A percentile compares a stretch with the other conserved stretches of the same genome.
These are phyloP conservation scores for Agriopis aurantiaria DNA, from an alignment of 2,888 invertebrate genomes.

Conservation along the genomic window DNA sequence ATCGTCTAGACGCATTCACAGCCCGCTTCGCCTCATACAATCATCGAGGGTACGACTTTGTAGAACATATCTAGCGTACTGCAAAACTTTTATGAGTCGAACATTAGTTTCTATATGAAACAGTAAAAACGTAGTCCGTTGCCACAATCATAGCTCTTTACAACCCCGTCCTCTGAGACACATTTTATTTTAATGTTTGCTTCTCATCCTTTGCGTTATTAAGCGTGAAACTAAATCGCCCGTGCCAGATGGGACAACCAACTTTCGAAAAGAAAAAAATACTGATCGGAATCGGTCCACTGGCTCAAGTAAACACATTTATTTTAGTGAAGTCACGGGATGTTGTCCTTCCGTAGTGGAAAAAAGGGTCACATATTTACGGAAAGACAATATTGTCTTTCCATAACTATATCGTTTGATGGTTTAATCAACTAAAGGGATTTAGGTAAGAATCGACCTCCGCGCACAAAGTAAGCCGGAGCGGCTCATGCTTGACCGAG, in stretches of 20 bases:
- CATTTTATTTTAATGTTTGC: slow-evolving; percentile 48
- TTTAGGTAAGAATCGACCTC: slow-evolving; percentile 45
- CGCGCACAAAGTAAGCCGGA: slow-evolving; percentile 39
- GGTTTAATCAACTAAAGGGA: slow-evolving; percentile 50
- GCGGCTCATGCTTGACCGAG: slow-evolving; percentile 46
- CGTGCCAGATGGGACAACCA: slow-evolving; percentile 46
- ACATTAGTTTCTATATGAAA: slow-evolving; percentile 40
- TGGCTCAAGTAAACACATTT: slow-evolving; percentile 49
- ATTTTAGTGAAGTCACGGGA: slow-evolving; percentile 49
- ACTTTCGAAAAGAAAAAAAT: slow-evolving; percentile 45
- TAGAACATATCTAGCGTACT: slow-evolving; percentile 39
- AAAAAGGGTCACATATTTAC: slow-evolving; percentile 50
- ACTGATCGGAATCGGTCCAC: slow-evolving; percentile 46
- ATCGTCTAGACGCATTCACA: slow-evolving; percentile 71
- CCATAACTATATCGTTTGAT: slow-evolving; percentile 49
- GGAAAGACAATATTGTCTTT: slow-evolving; percentile 49
- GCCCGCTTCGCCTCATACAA: slow-evolving; percentile 44
- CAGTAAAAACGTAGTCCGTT: slow-evolving; percentile 41
- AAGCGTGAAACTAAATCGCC: slow-evolving; percentile 49
- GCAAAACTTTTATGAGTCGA: slow-evolving; percentile 41
- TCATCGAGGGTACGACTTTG: slow-evolving; percentile 45
- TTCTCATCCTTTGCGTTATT: slow-evolving; percentile 47
- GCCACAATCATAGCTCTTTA: slow-evolving; percentile 44
- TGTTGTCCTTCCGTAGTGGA: slow-evolving; percentile 48
- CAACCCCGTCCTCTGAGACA: slow-evolving; percentile 36